A percentile compares a stretch with the other conserved stretches of the same genome.
These are phyloP conservation scores for Drosophila carrolli DNA, from an alignment of 1,140 invertebrate genomes.

Conservation along the genomic window DNA sequence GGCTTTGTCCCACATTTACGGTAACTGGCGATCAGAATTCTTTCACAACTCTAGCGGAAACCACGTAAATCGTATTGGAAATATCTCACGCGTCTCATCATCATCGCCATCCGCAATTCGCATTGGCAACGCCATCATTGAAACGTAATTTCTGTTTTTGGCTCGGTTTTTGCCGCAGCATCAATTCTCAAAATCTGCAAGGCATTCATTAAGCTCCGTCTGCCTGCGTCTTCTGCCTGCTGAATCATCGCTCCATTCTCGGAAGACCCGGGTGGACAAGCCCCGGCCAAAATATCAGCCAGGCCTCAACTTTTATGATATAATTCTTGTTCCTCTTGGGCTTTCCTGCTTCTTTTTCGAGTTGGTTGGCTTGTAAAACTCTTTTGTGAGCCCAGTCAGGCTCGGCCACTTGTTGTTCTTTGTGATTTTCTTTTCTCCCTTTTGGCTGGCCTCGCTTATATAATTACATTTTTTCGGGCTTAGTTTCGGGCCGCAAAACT, in stretches of 20 bases:
- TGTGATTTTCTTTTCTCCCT: slow-evolving; percentile 33
- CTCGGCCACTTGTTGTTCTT: slow-evolving; percentile 53
- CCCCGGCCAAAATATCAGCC: slow-evolving; percentile 66
- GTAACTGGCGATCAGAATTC: slow-evolving; percentile 43
- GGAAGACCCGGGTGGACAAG: slow-evolving; percentile 48
- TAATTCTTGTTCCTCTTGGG: slow-evolving; percentile 44
- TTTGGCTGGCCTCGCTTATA: slow-evolving; percentile 48
- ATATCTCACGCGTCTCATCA: slow-evolving; percentile 77
- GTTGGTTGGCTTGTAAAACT: slow-evolving; percentile 31
- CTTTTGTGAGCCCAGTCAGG: slow-evolving; percentile 18
- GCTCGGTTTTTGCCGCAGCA: slow-evolving; percentile 45
- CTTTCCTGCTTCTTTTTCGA: slow-evolving; percentile 28
- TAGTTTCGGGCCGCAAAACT: slow-evolving; percentile 61
- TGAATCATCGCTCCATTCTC: slow-evolving; percentile 69
- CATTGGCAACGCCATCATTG: slow-evolving; percentile 60
- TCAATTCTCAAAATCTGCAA: slow-evolving; percentile 78
- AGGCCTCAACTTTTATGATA: slow-evolving; percentile 68
- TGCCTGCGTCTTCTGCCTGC: slow-evolving; percentile 35
- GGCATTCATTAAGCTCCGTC: slow-evolving; percentile 77
- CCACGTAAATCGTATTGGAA: slow-evolving; percentile 67
- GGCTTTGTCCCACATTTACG: slow-evolving; percentile 75
- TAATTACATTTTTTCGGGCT: slow-evolving; percentile 71
- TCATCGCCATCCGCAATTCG: slow-evolving; percentile 49
- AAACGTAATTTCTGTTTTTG: slow-evolving; percentile 62
- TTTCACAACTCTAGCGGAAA: slow-evolving; percentile 73